A percentile compares a stretch with the other conserved stretches of the same genome.
These are phyloP conservation scores for Prietella phreatophila DNA, from an alignment of 2,113 vertebrate genomes.

Conservation along the genomic window DNA sequence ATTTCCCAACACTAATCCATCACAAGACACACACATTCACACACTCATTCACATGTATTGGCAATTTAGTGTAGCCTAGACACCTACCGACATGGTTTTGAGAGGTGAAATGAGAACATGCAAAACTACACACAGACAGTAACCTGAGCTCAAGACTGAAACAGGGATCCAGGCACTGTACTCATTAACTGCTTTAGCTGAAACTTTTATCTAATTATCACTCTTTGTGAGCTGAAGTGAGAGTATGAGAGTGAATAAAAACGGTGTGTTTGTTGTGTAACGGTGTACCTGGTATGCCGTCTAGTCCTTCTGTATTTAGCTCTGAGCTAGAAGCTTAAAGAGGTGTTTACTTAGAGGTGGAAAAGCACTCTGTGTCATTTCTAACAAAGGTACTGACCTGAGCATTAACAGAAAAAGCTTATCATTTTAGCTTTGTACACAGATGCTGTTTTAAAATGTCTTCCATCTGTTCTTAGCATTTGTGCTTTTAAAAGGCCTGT, in stretches of 20 bases:
- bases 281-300: neutral
- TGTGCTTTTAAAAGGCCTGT: slow-evolving; percentile 1
- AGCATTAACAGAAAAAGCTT: neutral
- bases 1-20: no score
- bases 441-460: slow-evolving; percentile 24
- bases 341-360: neutral
- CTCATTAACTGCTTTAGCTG: neutral
- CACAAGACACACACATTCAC: neutral
- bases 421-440: neutral
- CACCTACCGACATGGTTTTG: neutral
- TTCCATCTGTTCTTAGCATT: slow-evolving; percentile 39
- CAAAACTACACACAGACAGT: neutral
- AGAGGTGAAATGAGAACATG: neutral
- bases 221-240: neutral
- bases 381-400: neutral
- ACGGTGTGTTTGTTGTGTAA: neutral
- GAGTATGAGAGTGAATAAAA: neutral
- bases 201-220: neutral
- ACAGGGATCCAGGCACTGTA: neutral
- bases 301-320: slow-evolving; percentile 1
- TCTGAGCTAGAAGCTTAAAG: neutral
- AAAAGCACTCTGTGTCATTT: slow-evolving; percentile 1
- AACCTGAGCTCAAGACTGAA: neutral
- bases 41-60: neutral
- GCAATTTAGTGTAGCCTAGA: neutral